A percentile compares a stretch with the other conserved stretches of the same genome.
Conservation (phyloP, 2,113 vertebrate genomes). For the Pteruthius melanotis region DNA sequence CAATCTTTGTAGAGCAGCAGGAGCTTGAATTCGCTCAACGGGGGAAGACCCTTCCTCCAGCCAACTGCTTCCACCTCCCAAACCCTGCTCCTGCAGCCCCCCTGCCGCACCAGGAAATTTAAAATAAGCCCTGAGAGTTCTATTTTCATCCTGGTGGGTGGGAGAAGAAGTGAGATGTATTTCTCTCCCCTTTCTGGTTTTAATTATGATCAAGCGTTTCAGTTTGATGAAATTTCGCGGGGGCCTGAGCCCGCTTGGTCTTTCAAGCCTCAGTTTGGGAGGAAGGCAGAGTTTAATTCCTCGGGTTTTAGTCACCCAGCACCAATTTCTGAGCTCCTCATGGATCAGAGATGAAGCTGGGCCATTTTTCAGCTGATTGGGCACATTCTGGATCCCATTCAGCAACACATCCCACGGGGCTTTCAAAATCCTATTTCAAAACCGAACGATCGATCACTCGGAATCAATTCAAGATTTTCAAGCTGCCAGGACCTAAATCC, state of each 20-base stretch:
- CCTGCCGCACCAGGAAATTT: background rate
- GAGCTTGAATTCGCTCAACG: background rate
- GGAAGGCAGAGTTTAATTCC: background rate
- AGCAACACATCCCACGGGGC: background rate
- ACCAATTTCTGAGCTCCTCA: background rate
- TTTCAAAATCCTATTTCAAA: background rate
- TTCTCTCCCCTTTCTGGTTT: conserved; percentile 27
- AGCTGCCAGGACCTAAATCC: background rate
- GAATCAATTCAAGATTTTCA: background rate
- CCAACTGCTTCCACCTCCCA: background rate
- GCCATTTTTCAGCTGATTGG: background rate
- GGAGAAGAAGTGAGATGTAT: background rate
- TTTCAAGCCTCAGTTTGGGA: background rate
- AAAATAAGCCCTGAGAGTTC: background rate
- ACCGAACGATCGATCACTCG: background rate
- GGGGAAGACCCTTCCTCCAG: background rate
- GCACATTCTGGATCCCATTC: background rate
- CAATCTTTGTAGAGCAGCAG: background rate
- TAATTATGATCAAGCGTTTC: conserved; percentile 43
- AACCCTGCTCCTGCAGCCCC: background rate
- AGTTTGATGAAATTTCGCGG: background rate
- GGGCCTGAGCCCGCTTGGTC: background rate
- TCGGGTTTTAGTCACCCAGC: background rate
- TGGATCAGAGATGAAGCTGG: background rate
- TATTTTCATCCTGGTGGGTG: conserved; percentile 57